Conservation (phyloP, 1,140 invertebrate species). For the Ceratosolen solmsi region DNA sequence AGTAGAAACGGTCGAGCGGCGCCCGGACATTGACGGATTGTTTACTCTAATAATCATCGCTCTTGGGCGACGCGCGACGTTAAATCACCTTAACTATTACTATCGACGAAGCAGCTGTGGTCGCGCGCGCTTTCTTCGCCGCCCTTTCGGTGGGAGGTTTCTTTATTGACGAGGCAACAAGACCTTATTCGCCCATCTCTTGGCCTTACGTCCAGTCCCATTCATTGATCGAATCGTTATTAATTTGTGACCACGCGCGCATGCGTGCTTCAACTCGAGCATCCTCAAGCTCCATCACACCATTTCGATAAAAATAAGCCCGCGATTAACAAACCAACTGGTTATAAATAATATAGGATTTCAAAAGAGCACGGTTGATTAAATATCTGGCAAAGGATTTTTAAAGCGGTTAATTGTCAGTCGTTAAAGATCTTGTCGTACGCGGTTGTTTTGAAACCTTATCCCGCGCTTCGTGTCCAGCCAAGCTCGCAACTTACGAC, state of each 20-base stretch:
- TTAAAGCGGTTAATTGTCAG: slow-evolving; percentile 4
- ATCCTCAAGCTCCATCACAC: no score
- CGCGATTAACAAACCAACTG: not conserved
- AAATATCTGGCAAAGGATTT: not conserved
- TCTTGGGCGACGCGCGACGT: not conserved
- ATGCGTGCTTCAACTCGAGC: not conserved
- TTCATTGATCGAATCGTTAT: not conserved
- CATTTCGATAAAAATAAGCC: not conserved
- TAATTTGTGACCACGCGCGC: no score
- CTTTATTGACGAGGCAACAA: not conserved
- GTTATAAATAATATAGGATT: slow-evolving; percentile 4
- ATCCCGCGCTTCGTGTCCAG: slow-evolving; percentile 58
- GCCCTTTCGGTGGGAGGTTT: no score
- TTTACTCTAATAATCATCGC: slow-evolving; percentile 5
- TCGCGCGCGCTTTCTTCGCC: no score
- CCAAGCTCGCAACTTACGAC: not conserved
- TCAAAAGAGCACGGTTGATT: not conserved
- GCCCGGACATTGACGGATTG: slow-evolving; percentile 11
- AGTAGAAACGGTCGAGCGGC: slow-evolving; percentile 41
- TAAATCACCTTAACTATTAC: not conserved
- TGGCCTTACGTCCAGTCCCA: no score
- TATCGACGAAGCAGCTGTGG: not conserved
- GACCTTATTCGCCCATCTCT: no score
- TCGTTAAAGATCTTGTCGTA: slow-evolving; percentile 18
- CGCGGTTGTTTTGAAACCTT: slow-evolving; percentile 62